These are phyloP conservation scores for Daboia siamensis DNA, from an alignment of 2,113 vertebrate species.

Conservation along the genomic window DNA sequence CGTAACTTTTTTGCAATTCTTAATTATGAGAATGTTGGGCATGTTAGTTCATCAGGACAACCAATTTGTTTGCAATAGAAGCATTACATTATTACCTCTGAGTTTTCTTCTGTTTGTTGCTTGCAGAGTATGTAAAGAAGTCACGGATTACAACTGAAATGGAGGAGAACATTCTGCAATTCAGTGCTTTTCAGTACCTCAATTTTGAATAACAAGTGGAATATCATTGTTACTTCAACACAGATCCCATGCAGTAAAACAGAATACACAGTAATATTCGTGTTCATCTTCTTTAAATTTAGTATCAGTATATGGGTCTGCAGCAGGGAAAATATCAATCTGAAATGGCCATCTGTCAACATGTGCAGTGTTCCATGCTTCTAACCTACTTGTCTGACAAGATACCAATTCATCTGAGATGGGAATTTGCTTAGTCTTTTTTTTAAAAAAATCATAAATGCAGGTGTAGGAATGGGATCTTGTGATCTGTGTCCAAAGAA, in stretches of 20 bases:
- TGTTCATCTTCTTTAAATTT: conserved; percentile 54
- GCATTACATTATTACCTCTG: conserved; percentile 52
- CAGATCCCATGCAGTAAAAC: conserved; percentile 74
- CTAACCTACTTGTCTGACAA: conserved; percentile 56
- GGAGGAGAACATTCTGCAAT: conserved; percentile 64
- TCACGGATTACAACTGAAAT: conserved; percentile 58
- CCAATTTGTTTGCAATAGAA: conserved; percentile 56
- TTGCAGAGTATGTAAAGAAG: conserved; percentile 62
- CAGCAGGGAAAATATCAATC: conserved; percentile 67
- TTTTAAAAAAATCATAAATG: conserved; percentile 57
- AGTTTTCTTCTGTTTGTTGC: conserved; percentile 58
- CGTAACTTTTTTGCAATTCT: conserved; percentile 35
- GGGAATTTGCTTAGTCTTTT: conserved; percentile 45
- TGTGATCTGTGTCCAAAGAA: conserved; percentile 54
- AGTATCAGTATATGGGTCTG: conserved; percentile 56
- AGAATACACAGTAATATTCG: conserved; percentile 74
- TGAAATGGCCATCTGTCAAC: conserved; percentile 67
- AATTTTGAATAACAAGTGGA: conserved; percentile 71
- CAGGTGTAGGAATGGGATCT: conserved; percentile 55
- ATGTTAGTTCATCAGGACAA: conserved; percentile 26
- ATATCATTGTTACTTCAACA: conserved; percentile 73
- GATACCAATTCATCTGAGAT: conserved; percentile 59
- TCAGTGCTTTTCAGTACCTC: conserved; percentile 63
- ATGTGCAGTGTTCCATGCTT: conserved; percentile 50
- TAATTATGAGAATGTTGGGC: conserved; percentile 38